Evolutionary conservation across 2,888 invertebrate genomes (phyloP).

Genomic region (Leptogaster cylindrica): DNA sequence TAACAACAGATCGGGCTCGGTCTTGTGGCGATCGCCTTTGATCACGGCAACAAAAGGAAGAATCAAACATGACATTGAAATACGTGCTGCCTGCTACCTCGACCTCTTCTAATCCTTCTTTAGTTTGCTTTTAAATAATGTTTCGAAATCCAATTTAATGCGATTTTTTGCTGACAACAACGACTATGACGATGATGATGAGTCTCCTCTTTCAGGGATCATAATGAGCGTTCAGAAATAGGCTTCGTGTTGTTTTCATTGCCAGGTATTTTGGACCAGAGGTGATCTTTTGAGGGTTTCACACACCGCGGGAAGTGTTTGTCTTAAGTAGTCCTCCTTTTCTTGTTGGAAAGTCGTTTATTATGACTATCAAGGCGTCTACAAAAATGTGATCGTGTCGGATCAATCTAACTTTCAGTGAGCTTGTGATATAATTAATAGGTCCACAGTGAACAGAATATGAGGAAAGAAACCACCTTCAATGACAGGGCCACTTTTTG

Average conservation of each 20-base stretch:
- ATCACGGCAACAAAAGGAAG: slow-evolving; percentile 30
- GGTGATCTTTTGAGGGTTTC: slow-evolving; percentile 13
- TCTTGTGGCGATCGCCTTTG: slow-evolving; percentile 17
- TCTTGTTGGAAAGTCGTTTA: slow-evolving; percentile 30
- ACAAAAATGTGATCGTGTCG: slow-evolving; percentile 35
- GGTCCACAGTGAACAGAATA: slow-evolving; percentile 9
- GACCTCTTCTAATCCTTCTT: slow-evolving; percentile 19
- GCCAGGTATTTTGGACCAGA: background rate
- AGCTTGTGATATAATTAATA: slow-evolving; percentile 24
- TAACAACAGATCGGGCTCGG: background rate
- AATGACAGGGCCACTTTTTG: background rate
- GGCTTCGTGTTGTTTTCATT: background rate
- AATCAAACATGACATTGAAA: slow-evolving; percentile 31
- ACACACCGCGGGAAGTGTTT: slow-evolving; percentile 26
- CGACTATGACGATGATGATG: too few relatives aligned
- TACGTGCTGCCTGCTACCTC: slow-evolving; percentile 9
- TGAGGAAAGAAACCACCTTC: background rate
- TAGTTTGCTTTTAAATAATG: slow-evolving; percentile 26
- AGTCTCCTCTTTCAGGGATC: slow-evolving; percentile 6
- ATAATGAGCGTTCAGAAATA: slow-evolving; percentile 11
- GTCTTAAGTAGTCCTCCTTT: slow-evolving; percentile 32
- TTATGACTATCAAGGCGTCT: slow-evolving; percentile 25
- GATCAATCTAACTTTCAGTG: slow-evolving; percentile 30
- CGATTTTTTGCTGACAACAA: slow-evolving; percentile 19
- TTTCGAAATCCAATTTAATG: slow-evolving; percentile 36